phyloP scores from a whole-genome alignment of 2,888 invertebrate species.

The Phortica okadai region DNA sequence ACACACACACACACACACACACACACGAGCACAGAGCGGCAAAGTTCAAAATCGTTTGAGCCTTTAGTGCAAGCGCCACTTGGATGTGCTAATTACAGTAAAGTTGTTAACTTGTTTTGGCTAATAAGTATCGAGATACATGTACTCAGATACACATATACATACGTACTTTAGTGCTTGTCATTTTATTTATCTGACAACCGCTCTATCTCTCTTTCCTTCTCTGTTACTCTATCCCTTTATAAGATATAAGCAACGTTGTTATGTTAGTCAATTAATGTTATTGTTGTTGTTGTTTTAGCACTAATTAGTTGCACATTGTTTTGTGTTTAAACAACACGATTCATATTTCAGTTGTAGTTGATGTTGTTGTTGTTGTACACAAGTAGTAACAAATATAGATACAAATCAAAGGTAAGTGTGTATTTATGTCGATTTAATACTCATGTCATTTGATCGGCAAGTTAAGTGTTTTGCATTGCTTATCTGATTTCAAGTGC shows the following conservation, averaged over 20 bases:
- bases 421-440: neutral
- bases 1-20: too few species aligned
- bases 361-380: neutral
- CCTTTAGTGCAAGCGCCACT: neutral
- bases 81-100: neutral
- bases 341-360: neutral
- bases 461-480: neutral
- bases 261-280: neutral
- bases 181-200: neutral
- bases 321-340: neutral
- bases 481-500: neutral
- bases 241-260: neutral
- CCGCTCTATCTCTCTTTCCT: neutral
- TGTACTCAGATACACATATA: neutral
- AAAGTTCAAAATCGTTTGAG: too few species aligned
- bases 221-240: neutral
- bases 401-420: neutral
- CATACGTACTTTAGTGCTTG: too few species aligned
- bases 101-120: neutral
- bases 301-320: neutral
- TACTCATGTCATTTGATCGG: neutral
- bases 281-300: neutral
- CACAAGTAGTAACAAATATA: neutral
- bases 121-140: slow-evolving; percentile 17
- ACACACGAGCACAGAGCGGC: too few species aligned